Evolutionary conservation across 2,113 vertebrate genomes (phyloP).

Genomic region (Rhea americana): DNA sequence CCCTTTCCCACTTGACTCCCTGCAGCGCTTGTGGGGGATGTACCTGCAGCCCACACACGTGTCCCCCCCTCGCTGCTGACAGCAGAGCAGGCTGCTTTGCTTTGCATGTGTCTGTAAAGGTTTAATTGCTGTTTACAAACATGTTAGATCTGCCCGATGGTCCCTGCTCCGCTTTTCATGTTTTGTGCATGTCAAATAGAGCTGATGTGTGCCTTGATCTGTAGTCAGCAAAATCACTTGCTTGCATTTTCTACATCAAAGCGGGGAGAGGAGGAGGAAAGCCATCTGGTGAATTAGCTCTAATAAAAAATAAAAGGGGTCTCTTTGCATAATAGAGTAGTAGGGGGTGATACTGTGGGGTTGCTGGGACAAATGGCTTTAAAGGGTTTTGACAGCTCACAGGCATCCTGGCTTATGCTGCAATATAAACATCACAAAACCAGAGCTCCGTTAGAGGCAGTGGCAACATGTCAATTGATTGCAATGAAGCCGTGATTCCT

Average conservation of each 20-base stretch:
- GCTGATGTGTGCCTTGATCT: slow-evolving; percentile 57
- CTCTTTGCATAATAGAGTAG: slow-evolving; percentile 58
- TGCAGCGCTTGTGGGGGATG: neutral
- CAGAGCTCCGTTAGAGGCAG: neutral
- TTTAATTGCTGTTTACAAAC: neutral
- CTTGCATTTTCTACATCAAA: slow-evolving; percentile 46
- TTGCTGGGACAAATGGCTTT: slow-evolving; percentile 52
- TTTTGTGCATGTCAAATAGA: slow-evolving; percentile 30
- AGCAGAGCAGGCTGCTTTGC: neutral
- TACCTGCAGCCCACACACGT: neutral
- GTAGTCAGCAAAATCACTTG: slow-evolving; percentile 62
- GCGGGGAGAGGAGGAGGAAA: neutral
- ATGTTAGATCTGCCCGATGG: neutral
- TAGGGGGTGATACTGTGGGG: slow-evolving; percentile 29
- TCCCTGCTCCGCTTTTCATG: slow-evolving; percentile 9
- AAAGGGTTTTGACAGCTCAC: slow-evolving; percentile 60
- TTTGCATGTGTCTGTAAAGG: neutral
- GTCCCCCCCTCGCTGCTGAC: neutral
- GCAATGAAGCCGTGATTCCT: slow-evolving; percentile 2
- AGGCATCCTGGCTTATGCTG: slow-evolving; percentile 46
- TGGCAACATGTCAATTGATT: slow-evolving; percentile 33
- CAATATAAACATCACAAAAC: slow-evolving; percentile 38
- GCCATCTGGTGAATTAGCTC: slow-evolving; percentile 63
- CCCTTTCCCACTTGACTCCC: neutral
- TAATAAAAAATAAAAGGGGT: slow-evolving; percentile 63